Evolutionary conservation across 2,797 vertebrate genomes (phyloP).

Genomic region (Perdix hodgsoniae): DNA sequence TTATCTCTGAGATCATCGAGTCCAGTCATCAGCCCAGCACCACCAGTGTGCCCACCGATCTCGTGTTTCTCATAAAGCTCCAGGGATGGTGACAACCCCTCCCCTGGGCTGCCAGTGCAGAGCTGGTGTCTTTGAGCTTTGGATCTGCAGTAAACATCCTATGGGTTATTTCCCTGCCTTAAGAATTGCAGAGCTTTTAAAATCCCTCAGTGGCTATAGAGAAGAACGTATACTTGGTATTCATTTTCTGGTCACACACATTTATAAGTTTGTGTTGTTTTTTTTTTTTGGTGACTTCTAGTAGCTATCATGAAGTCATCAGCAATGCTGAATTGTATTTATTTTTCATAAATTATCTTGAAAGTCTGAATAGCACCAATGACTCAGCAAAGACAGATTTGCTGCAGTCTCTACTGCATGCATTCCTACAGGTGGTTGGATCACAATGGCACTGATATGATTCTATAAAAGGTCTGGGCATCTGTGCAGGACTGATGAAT

Average conservation of each 20-base stretch:
- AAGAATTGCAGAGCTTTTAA: background rate
- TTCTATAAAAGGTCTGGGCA: background rate
- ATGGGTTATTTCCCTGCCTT: background rate
- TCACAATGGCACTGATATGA: background rate
- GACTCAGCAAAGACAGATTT: background rate
- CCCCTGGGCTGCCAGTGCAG: no score
- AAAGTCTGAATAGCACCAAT: background rate
- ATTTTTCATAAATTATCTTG: background rate
- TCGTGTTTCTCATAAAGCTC: no score
- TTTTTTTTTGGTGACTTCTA: background rate
- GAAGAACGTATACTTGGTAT: background rate
- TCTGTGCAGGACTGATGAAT: background rate
- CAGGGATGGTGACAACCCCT: no score
- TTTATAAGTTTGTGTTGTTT: background rate
- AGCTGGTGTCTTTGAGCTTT: background rate
- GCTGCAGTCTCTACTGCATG: background rate
- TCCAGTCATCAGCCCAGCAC: no score
- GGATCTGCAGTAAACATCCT: background rate
- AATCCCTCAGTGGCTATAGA: background rate
- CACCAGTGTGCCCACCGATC: no score
- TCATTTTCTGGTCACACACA: background rate
- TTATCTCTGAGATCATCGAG: no score
- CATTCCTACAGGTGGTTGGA: background rate
- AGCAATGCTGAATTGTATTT: background rate
- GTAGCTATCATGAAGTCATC: background rate